Evolutionary conservation across 2,113 vertebrate genomes (phyloP).

Genomic region (Pseudorectes ferrugineus): DNA sequence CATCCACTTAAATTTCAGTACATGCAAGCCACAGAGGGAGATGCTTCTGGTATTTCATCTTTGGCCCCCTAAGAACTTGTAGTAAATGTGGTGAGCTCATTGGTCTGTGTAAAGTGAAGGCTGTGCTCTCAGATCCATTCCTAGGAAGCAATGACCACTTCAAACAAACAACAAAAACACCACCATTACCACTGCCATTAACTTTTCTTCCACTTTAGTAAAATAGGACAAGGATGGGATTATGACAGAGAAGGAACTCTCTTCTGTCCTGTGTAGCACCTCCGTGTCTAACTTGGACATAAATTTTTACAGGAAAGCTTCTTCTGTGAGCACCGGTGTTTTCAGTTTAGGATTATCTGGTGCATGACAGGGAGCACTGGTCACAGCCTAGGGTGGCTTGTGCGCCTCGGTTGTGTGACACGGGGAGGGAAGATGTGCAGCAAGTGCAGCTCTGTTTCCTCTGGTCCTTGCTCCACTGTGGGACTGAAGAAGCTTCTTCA

Average conservation of each 20-base stretch:
- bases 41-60: not conserved
- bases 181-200: not conserved
- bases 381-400: not conserved
- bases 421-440: accelerated
- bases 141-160: not conserved
- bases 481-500: not conserved
- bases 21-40: not conserved
- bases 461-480: not conserved
- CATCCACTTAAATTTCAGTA: not conserved
- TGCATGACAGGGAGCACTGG: not conserved
- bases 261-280: not conserved
- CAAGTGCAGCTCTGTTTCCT: accelerated
- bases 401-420: accelerated
- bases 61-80: not conserved
- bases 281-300: not conserved
- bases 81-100: not conserved
- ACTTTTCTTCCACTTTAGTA: not conserved
- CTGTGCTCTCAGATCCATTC: not conserved
- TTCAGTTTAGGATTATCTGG: not conserved
- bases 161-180: not conserved
- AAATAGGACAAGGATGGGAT: not conserved
- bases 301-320: not conserved
- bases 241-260: not conserved
- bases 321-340: not conserved
- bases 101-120: not conserved